Percentiles rank a stretch among this genome's conserved stretches.
phyloP scores from a whole-genome alignment of 2,797 vertebrate genomes.

The Orestias chungarensis region DNA sequence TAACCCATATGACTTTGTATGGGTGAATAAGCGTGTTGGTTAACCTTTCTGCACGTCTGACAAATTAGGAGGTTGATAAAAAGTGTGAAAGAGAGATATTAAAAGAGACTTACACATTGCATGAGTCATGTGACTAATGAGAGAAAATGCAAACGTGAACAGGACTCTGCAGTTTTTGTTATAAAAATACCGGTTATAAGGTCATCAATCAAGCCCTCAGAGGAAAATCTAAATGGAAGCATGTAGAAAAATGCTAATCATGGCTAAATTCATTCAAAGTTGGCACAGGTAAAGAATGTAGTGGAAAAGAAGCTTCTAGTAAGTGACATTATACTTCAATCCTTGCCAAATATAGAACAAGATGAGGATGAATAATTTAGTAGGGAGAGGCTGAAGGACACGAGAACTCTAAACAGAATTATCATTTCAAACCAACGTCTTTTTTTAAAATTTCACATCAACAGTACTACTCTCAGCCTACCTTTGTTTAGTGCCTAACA shows the following conservation, averaged over 20 bases:
- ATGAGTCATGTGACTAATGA: conserved; percentile 17
- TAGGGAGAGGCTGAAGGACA: conserved; percentile 67
- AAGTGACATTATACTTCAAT: conserved; percentile 64
- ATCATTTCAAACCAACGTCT: conserved; percentile 15
- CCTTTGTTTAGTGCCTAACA: conserved; percentile 80
- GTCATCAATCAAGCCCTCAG: background rate
- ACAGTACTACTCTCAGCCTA: conserved; percentile 68
- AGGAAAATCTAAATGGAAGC: conserved; percentile 31
- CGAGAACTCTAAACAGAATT: conserved; percentile 55
- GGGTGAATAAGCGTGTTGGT: conserved; percentile 25
- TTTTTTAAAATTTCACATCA: conserved; percentile 48
- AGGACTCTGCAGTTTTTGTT: conserved; percentile 9
- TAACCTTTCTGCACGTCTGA: conserved; percentile 23
- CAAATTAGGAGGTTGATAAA: conserved; percentile 11
- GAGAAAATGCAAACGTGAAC: conserved; percentile 12
- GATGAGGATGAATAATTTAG: conserved; percentile 77
- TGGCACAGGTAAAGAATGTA: conserved; percentile 26
- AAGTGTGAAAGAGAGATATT: conserved; percentile 11
- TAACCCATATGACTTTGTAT: conserved; percentile 16
- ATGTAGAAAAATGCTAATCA: conserved; percentile 27
- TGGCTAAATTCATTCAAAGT: conserved; percentile 7
- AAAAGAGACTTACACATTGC: background rate
- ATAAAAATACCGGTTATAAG: conserved; percentile 3
- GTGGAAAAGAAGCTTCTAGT: conserved; percentile 41
- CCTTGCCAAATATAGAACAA: conserved; percentile 73